Base-by-base conservation (phyloP, 2,888 invertebrate species). In the Cistogaster globosa region DNA sequence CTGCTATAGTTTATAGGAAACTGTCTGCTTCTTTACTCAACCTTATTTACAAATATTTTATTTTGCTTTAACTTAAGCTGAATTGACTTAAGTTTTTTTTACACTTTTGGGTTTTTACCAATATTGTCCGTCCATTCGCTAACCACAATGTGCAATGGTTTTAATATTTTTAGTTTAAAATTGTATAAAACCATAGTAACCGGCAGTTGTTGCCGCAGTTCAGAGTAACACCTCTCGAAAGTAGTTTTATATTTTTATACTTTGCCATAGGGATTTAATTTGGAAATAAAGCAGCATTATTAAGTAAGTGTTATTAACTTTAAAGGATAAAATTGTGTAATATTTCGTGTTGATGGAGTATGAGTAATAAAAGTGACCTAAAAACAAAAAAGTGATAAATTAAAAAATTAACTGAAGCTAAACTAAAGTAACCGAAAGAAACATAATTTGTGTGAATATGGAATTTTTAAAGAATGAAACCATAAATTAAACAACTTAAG, bases 111-210 rank as follows among this genome's bases (percentile, higher is more conserved):
- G 82, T 78, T 85, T 83, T 85, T 79, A 78, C 85, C 82, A 79
- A 79, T 79, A 67, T 26, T 53, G 38, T 62, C 72, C 14, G 69
- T 60, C 58, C n/a, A 55, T 55, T 42, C 53, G 65, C 16, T 68
- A 67, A 38, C 78, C 62, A 82, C 74, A 71, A 55, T 55, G 67
- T 63, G 63, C 76, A 76, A 42, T 62, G 77, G 76, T 80, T 74
- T 78, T 83, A 45, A 57, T 69, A 12, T 51, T 80, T 76, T 86
- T 89, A 87, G 88, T 83, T 87, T 55, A 32, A 84, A 88, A 89
- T 91, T 89, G 88, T 91, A 91, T 91, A 91, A 91, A 91, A 89
- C 77, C 88, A 87, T 90, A 88, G 88, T 82, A 83, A 84, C 86
- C 80, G 86, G 83, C 72, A 86, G 87, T 87, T 88, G 86, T 79